Evolutionary conservation across 2,113 vertebrate genomes (phyloP).

Genomic region (Pseudois nayaur): DNA sequence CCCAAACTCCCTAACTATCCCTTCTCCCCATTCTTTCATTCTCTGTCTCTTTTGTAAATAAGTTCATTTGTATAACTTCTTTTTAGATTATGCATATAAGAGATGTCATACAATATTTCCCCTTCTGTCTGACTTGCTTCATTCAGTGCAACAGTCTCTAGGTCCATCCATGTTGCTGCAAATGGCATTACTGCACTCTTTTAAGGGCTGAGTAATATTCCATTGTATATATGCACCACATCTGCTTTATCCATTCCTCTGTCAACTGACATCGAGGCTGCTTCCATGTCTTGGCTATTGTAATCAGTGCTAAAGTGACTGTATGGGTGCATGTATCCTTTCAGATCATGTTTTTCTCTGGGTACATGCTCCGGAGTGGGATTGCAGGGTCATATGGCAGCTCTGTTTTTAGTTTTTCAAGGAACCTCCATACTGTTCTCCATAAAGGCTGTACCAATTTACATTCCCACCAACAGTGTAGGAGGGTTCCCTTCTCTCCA

Average conservation of each 20-base stretch:
- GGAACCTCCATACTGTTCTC: too few relatives aligned
- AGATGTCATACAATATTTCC: background rate
- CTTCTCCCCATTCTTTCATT: background rate
- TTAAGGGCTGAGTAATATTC: background rate
- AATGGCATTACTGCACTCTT: background rate
- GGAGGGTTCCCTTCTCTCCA: too few relatives aligned
- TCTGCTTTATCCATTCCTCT: background rate
- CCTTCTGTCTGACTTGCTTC: background rate
- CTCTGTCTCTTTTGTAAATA: background rate
- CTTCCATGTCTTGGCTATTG: background rate
- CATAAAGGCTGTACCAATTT: too few relatives aligned
- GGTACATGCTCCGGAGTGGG: too few relatives aligned
- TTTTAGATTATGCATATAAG: background rate
- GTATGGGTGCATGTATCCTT: background rate
- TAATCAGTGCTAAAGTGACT: background rate
- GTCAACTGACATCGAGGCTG: background rate
- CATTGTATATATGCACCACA: background rate
- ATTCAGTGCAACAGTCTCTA: background rate
- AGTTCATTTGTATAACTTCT: background rate
- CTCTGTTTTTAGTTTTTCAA: too few relatives aligned
- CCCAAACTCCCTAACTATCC: background rate
- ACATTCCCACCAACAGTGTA: too few relatives aligned
- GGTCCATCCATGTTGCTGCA: background rate
- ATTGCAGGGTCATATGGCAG: too few relatives aligned
- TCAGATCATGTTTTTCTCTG: too few relatives aligned